Conservation (phyloP, 2,888 invertebrate genomes). For the Argyresthia goedartella region DNA sequence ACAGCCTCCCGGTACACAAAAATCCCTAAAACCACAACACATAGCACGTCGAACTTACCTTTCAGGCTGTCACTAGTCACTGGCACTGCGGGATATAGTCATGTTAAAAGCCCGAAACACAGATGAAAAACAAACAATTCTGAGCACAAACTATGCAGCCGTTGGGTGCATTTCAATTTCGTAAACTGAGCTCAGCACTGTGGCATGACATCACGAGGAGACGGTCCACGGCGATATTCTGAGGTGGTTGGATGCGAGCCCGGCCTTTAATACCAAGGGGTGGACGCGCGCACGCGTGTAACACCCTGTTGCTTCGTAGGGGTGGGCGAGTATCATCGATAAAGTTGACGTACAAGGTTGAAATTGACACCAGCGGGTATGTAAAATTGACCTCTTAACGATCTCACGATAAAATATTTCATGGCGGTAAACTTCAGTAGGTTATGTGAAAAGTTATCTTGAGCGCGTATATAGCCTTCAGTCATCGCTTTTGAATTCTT, state of each 20-base stretch:
- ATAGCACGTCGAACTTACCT: neutral
- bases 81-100: neutral
- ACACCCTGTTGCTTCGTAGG: slow-evolving; percentile 67
- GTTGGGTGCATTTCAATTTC: neutral
- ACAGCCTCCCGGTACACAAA: neutral
- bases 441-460: no score
- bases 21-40: neutral
- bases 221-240: slow-evolving; percentile 41
- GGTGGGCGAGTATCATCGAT: slow-evolving; percentile 13
- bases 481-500: no score
- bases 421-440: no score
- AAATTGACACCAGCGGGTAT: no score
- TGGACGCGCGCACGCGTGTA: slow-evolving; percentile 64
- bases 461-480: no score
- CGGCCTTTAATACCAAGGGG: slow-evolving; percentile 43
- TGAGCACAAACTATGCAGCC: neutral
- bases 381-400: no score
- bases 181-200: neutral
- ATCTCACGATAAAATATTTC: no score
- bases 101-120: neutral
- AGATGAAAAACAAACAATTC: neutral
- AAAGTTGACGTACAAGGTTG: no score
- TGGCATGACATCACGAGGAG: slow-evolving; percentile 23
- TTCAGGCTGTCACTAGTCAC: neutral
- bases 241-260: slow-evolving; percentile 29